Evolutionary conservation across 2,797 vertebrate species (phyloP).

Genomic region (Liparis tanakae): DNA sequence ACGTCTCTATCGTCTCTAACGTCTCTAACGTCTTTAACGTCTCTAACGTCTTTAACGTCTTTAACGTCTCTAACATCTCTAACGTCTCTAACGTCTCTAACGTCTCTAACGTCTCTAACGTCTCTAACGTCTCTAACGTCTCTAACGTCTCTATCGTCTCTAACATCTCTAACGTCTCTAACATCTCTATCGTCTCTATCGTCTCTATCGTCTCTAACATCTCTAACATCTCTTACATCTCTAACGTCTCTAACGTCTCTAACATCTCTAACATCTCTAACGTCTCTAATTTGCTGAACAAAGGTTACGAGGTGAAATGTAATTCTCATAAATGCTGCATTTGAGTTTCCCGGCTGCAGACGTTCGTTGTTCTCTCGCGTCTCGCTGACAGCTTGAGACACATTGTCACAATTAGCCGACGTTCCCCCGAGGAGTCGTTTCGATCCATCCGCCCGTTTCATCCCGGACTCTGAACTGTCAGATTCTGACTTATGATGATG

Average conservation of each 20-base stretch:
- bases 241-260: not conserved
- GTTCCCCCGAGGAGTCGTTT: slow-evolving; percentile 30
- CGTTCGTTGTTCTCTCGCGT: not conserved
- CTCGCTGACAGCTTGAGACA: slow-evolving; percentile 45
- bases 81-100: slow-evolving; percentile 13
- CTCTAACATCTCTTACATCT: slow-evolving; percentile 2
- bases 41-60: slow-evolving; percentile 22
- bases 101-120: slow-evolving; percentile 11
- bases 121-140: not conserved
- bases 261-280: too few species aligned
- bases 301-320: slow-evolving; percentile 48
- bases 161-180: slow-evolving; percentile 1
- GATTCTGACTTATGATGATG: slow-evolving; percentile 23
- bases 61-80: too few species aligned
- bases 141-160: slow-evolving; percentile 16
- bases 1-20: not conserved
- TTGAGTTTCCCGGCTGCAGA: slow-evolving; percentile 41
- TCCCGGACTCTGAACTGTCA: slow-evolving; percentile 25
- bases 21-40: slow-evolving; percentile 11
- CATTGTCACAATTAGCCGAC: slow-evolving; percentile 58
- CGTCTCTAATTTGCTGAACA: slow-evolving; percentile 56
- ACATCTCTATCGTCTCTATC: not conserved
- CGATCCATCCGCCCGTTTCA: slow-evolving; percentile 14
- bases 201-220: not conserved
- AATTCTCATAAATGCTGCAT: slow-evolving; percentile 60